Evolutionary conservation across 2,113 vertebrate genomes (phyloP).

Genomic region (Archocentrus centrarchus): DNA sequence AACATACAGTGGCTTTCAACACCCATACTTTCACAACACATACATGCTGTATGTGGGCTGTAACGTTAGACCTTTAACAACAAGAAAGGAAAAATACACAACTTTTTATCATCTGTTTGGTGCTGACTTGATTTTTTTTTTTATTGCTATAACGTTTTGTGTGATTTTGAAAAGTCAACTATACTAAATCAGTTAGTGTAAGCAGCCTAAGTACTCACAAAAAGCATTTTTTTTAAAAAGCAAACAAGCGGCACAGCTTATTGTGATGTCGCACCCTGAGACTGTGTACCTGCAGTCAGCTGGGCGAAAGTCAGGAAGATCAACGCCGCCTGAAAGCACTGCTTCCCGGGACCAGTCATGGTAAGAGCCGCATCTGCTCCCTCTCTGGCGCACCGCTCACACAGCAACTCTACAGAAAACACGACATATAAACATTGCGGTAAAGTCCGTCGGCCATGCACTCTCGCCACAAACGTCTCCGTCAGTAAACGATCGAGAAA

Average conservation of each 20-base stretch:
- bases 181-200: background rate
- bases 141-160: background rate
- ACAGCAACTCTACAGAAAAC: conserved; percentile 32
- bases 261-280: background rate
- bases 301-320: conserved; percentile 76
- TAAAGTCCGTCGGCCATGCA: conserved; percentile 29
- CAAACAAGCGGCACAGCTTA: background rate
- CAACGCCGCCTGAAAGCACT: conserved; percentile 71
- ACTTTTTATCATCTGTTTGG: background rate
- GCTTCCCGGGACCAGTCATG: conserved; percentile 76
- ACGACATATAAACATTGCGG: conserved; percentile 24
- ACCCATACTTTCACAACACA: background rate
- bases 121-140: background rate
- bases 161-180: background rate
- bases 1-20: background rate
- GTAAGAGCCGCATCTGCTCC: conserved; percentile 70
- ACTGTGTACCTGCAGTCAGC: conserved; percentile 76
- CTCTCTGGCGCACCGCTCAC: conserved; percentile 24
- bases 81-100: background rate
- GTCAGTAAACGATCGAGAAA: conserved; percentile 42
- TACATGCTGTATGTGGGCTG: background rate
- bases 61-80: background rate
- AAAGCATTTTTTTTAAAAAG: background rate
- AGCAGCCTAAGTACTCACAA: background rate
- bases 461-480: conserved; percentile 29